Base-by-base conservation (phyloP, 2,888 invertebrate species). In the Spilarctia lutea region DNA sequence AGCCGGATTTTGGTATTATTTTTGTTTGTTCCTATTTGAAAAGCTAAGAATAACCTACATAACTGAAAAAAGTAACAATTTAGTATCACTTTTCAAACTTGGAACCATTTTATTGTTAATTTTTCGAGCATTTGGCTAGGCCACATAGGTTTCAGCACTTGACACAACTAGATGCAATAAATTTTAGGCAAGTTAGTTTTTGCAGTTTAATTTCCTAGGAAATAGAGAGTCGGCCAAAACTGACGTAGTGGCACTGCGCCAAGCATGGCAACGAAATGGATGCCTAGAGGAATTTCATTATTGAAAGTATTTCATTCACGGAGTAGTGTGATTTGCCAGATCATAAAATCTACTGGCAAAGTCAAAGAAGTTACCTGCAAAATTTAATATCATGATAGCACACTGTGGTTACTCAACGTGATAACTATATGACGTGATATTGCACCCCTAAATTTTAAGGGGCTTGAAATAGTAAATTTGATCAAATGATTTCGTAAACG, bases 271-370 rank as follows among this genome's bases (percentile, higher is more conserved):
- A 86, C 83, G 83, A 89, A 91, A 89, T 86, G 90, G 85, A 85
- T 86, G 86, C 82, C 81, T 79, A 77, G 81, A 88, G 89, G 93
- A 94, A 94, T 94, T 94, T 92, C 90, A 94, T 94, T 93, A 94
- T 91, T 89, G 88, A 91, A 91, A 93, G 91, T 91, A 92, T 93
- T 91, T 88, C 86, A 86, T 86, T 89, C 83, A 78, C 78, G 76
- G 78, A 71, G 76, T 69, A 74, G 63, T 77, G 81, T 83, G 79
- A 83, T 81, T 81, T 80, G 74, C 63, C 75, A 77, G 71, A 45
- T 79, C 65, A 71, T 83, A 80, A 83, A 82, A 76, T 81, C 33
- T 76, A 67, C 65, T 77, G 75, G 68, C 42, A 75, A 45, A 60
- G 33, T 78, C 82, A 83, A 77, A 78, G 76, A 79, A 71, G 77